phyloP scores from a whole-genome alignment of 1,140 invertebrate species.

The Eulimnadia texana region DNA sequence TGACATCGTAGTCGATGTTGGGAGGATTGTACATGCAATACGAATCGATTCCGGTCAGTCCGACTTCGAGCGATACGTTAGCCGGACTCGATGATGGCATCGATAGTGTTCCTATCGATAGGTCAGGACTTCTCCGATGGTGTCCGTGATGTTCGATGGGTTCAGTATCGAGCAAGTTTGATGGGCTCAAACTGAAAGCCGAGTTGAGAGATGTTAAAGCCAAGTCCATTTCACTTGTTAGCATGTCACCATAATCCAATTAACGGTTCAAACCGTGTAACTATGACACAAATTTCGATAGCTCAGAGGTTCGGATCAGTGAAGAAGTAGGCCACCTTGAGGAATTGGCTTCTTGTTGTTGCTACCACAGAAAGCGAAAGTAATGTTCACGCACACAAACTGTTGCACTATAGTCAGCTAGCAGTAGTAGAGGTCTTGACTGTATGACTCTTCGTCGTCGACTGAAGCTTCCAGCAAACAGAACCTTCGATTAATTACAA shows the following conservation, averaged over 20 bases:
- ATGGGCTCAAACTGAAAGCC: slow-evolving; percentile 8
- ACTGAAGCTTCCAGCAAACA: not conserved
- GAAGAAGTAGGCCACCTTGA: too few relatives aligned
- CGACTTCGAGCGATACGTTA: slow-evolving; percentile 14
- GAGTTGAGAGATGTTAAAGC: slow-evolving; percentile 3
- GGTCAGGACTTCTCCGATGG: not conserved
- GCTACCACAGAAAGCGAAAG: too few relatives aligned
- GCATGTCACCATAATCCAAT: not conserved
- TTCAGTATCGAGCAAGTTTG: not conserved
- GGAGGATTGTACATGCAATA: slow-evolving; percentile 16
- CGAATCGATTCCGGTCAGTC: slow-evolving; percentile 16
- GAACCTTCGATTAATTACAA: not conserved
- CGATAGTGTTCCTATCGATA: slow-evolving; percentile 4
- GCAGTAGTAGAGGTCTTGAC: too few relatives aligned
- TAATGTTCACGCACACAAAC: too few relatives aligned
- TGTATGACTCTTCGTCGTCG: not conserved
- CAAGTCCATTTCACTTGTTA: slow-evolving; percentile 9
- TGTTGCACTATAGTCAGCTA: too few relatives aligned
- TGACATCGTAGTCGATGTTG: slow-evolving; percentile 2
- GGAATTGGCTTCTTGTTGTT: too few relatives aligned
- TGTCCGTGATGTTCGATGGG: not conserved
- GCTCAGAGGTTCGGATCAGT: too few relatives aligned
- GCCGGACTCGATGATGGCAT: slow-evolving; percentile 16
- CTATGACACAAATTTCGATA: not conserved
- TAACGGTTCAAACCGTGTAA: not conserved